phyloP scores from a whole-genome alignment of 2,797 vertebrate species.

The Typhlichthys subterraneus region DNA sequence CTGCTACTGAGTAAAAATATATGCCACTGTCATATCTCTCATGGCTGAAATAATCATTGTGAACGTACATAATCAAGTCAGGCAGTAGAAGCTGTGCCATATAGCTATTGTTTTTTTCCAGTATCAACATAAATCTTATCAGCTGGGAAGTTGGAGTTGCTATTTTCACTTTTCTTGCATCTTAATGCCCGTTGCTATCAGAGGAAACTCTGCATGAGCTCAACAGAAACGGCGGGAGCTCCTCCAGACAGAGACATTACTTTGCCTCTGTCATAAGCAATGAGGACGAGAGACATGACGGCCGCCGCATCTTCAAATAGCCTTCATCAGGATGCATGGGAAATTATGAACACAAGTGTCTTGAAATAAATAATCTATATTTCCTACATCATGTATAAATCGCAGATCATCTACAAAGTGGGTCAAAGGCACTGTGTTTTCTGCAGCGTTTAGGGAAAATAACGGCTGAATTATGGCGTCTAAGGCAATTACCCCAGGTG shows the following conservation, averaged over 20 bases:
- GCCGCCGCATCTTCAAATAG: conserved; percentile 36
- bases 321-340: conserved; percentile 25
- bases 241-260: conserved; percentile 42
- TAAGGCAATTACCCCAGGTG: conserved; percentile 64
- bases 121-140: conserved; percentile 44
- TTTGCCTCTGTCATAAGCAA: conserved; percentile 53
- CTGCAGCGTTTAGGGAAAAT: conserved; percentile 46
- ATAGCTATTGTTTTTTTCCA: conserved; percentile 44
- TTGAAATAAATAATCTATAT: conserved; percentile 55
- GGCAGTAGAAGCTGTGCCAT: conserved; percentile 12
- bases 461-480: conserved; percentile 53
- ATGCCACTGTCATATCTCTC: conserved; percentile 28
- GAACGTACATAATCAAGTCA: conserved; percentile 29
- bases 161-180: conserved; percentile 45
- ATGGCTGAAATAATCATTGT: conserved; percentile 45
- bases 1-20: conserved; percentile 24
- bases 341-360: conserved; percentile 46
- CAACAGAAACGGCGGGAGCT: conserved; percentile 39
- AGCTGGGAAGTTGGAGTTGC: conserved; percentile 50
- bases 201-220: conserved; percentile 49
- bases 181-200: conserved; percentile 46
- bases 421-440: conserved; percentile 41
- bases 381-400: conserved; percentile 54
- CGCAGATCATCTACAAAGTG: conserved; percentile 56
- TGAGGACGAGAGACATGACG: conserved; percentile 58